Evolutionary conservation across 2,888 invertebrate genomes (phyloP).

Genomic region (Xiphydria camelus): DNA sequence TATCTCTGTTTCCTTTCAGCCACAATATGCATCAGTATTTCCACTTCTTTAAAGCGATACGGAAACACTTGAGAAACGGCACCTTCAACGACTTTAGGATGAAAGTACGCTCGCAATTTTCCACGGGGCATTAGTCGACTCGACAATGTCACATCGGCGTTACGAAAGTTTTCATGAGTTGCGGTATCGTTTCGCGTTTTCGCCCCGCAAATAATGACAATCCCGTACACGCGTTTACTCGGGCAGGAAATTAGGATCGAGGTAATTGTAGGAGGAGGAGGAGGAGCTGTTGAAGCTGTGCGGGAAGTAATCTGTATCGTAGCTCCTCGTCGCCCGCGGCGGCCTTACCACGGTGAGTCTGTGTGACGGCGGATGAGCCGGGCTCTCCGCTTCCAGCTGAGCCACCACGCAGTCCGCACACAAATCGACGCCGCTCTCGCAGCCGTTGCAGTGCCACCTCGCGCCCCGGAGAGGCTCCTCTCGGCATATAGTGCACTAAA

Average conservation of each 20-base stretch:
- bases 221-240: slow-evolving; percentile 28
- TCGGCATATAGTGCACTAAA: slow-evolving; percentile 66
- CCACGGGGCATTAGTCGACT: not conserved
- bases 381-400: slow-evolving; percentile 60
- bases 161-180: no score
- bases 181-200: no score
- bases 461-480: slow-evolving; percentile 67
- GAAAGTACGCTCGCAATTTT: slow-evolving; percentile 52
- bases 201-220: not conserved
- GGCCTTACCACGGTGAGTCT: slow-evolving; percentile 51
- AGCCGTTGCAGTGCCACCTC: slow-evolving; percentile 73
- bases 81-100: slow-evolving; percentile 62
- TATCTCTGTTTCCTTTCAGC: no score
- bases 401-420: slow-evolving; percentile 68
- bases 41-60: slow-evolving; percentile 74
- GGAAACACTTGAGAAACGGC: slow-evolving; percentile 63
- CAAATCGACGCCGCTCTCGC: slow-evolving; percentile 64
- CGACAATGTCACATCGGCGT: not conserved
- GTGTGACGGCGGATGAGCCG: slow-evolving; percentile 59
- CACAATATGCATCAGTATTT: slow-evolving; percentile 86
- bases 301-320: slow-evolving; percentile 50
- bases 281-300: slow-evolving; percentile 46
- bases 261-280: slow-evolving; percentile 51
- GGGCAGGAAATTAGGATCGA: slow-evolving; percentile 53
- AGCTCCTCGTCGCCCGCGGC: slow-evolving; percentile 33